Evolutionary conservation across 2,113 vertebrate genomes (phyloP).

Genomic region (Ranitomeya variabilis): DNA sequence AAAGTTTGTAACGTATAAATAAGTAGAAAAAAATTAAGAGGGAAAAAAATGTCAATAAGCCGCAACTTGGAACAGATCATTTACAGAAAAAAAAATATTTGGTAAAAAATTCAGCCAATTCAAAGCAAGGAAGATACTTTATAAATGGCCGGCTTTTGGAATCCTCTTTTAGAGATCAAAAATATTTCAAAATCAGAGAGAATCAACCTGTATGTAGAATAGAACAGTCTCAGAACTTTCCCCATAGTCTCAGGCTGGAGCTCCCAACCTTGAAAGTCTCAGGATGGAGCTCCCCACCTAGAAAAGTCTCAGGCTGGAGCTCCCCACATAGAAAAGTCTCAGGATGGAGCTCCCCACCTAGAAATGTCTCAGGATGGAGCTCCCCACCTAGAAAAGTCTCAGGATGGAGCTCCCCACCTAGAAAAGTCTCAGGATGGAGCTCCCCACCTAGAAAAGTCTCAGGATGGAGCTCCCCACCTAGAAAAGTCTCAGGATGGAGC

Average conservation of each 20-base stretch:
- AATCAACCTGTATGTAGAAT: conserved; percentile 9
- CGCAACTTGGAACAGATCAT: neutral
- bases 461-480: neutral
- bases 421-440: neutral
- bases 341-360: neutral
- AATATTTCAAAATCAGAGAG: neutral
- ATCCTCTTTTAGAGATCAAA: neutral
- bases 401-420: neutral
- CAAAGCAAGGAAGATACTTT: neutral
- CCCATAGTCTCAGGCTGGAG: neutral
- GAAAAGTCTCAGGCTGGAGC: too few relatives aligned
- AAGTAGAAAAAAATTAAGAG: neutral
- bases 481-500: neutral
- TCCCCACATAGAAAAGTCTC: neutral
- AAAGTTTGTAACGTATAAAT: neutral
- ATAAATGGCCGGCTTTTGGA: too few relatives aligned
- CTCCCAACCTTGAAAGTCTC: neutral
- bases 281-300: neutral
- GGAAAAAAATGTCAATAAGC: neutral
- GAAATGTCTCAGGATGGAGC: too few relatives aligned
- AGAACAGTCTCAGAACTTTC: neutral
- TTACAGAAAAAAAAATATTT: neutral
- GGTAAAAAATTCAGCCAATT: neutral
- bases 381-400: neutral
- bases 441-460: neutral